Conservation (phyloP, 2,113 vertebrate species). For the Neodontobutis hainanensis region DNA sequence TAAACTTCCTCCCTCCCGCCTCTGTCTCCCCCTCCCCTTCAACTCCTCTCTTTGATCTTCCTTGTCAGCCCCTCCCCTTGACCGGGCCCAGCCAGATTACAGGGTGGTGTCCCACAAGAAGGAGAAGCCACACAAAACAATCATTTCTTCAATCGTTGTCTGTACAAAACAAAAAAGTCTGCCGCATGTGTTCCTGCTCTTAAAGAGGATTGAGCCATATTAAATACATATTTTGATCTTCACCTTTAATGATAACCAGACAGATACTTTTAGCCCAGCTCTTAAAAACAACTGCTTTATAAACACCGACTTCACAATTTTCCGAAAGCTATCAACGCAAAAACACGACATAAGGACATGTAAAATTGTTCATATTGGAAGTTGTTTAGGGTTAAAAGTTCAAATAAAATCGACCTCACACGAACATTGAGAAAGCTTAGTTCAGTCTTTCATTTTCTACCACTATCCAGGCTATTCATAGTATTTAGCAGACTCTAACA, state of each 20-base stretch:
- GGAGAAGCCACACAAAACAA: slow-evolving; percentile 41
- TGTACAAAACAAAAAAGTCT: neutral
- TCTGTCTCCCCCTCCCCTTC: slow-evolving; percentile 13
- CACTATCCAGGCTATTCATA: too few relatives aligned
- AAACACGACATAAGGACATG: too few relatives aligned
- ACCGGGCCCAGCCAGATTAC: slow-evolving; percentile 48
- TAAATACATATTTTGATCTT: neutral
- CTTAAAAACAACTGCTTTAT: too few relatives aligned
- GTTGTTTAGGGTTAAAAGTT: too few relatives aligned
- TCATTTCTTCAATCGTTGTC: slow-evolving; percentile 35
- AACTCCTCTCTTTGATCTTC: slow-evolving; percentile 63
- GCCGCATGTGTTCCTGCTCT: neutral
- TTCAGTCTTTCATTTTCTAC: too few relatives aligned
- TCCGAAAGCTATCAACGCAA: too few relatives aligned
- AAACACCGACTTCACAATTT: too few relatives aligned
- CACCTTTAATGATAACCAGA: neutral
- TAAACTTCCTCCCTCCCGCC: slow-evolving; percentile 43
- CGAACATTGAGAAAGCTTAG: too few relatives aligned
- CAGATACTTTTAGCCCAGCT: neutral
- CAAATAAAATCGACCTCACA: too few relatives aligned
- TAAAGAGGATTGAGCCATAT: slow-evolving; percentile 3
- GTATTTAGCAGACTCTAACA: too few relatives aligned
- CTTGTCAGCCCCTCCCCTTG: slow-evolving; percentile 60
- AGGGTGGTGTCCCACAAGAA: slow-evolving; percentile 32
- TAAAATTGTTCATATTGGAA: too few relatives aligned